Evolutionary conservation across 2,113 vertebrate genomes (phyloP).

Genomic region (Uria lomvia): DNA sequence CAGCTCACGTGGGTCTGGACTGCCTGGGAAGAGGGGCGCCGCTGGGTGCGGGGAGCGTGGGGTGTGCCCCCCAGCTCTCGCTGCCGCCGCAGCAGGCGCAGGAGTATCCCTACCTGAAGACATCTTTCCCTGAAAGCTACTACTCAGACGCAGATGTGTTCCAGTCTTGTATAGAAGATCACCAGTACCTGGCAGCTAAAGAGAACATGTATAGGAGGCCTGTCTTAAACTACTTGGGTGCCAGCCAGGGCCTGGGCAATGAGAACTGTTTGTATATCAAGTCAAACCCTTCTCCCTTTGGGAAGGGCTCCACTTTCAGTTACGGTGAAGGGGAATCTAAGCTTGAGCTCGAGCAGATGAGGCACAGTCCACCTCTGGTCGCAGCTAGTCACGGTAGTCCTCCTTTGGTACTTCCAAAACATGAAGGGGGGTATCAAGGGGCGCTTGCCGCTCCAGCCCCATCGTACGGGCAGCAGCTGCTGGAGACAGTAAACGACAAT

Average conservation of each 20-base stretch:
- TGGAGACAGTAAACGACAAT: neutral
- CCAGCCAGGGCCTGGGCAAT: neutral
- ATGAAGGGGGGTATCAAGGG: neutral
- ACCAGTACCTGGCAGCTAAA: constrained; percentile 13
- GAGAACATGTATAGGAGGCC: neutral
- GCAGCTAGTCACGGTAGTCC: neutral
- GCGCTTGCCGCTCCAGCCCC: neutral
- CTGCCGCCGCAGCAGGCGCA: neutral
- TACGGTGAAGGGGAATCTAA: neutral
- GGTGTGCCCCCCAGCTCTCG: neutral
- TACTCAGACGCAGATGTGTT: neutral
- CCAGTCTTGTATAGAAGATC: neutral
- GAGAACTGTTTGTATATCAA: neutral
- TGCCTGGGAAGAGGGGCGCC: neutral
- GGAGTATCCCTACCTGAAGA: neutral
- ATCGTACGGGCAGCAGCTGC: neutral
- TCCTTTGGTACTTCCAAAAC: neutral
- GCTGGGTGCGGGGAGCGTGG: accelerated
- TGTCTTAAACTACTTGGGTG: neutral
- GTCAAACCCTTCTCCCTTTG: neutral
- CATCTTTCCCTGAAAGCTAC: neutral
- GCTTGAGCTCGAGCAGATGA: neutral
- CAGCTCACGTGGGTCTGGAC: neutral
- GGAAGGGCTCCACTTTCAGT: neutral
- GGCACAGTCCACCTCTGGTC: neutral